A percentile compares a stretch with the other conserved stretches of the same genome.
Conservation (phyloP, 2,113 vertebrate genomes). For the Grammomys surdaster region DNA sequence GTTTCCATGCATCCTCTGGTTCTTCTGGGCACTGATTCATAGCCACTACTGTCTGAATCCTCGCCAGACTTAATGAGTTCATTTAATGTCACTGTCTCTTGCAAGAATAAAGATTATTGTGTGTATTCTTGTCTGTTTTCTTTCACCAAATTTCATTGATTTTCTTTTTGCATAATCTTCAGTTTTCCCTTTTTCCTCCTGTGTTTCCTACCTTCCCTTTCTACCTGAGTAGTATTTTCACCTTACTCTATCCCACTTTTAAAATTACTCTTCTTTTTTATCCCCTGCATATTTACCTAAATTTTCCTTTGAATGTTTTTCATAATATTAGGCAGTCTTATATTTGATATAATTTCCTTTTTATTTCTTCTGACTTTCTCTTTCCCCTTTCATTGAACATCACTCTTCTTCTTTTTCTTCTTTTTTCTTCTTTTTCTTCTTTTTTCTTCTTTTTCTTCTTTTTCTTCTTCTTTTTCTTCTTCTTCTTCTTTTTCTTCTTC, state of each 20-base stretch:
- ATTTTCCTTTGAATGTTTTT: not conserved
- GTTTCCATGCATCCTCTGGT: not conserved
- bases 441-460: too few relatives aligned
- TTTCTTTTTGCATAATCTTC: not conserved
- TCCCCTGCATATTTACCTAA: not conserved
- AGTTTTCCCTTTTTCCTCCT: not conserved
- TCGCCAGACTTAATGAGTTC: not conserved
- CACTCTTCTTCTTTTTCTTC: not conserved
- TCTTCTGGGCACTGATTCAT: not conserved
- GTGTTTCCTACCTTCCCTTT: not conserved
- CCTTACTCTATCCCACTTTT: not conserved
- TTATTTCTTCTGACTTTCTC: not conserved
- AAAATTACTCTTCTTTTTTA: not conserved
- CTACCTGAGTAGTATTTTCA: not conserved
- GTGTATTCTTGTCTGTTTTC: not conserved
- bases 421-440: too few relatives aligned
- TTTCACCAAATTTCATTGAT: not conserved
- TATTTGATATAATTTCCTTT: not conserved
- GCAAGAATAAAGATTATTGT: not conserved
- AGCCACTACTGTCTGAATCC: not conserved
- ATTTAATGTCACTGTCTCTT: not conserved
- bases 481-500: not conserved
- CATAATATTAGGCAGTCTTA: not conserved
- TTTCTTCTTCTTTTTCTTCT: not conserved
- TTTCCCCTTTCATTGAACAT: not conserved